These are phyloP conservation scores for Condylura cristata DNA, from an alignment of 2,113 vertebrate genomes.

Conservation along the genomic window DNA sequence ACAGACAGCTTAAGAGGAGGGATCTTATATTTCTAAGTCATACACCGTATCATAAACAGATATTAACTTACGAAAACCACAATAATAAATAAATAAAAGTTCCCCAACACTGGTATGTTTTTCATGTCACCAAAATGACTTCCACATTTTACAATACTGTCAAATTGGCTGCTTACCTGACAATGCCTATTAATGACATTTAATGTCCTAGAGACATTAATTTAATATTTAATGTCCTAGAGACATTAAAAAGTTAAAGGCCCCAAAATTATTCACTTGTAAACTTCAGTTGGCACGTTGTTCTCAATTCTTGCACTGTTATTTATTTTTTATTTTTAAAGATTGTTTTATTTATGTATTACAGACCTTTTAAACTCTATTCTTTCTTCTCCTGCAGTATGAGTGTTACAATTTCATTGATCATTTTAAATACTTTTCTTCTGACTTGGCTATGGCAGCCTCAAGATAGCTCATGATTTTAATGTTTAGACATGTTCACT, in stretches of 20 bases:
- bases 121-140: background rate
- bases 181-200: too few species aligned
- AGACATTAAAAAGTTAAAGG: background rate
- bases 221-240: too few species aligned
- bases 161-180: background rate
- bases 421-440: background rate
- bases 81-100: background rate
- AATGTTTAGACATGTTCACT: background rate
- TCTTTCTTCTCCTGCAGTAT: background rate
- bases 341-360: too few species aligned
- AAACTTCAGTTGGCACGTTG: background rate
- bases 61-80: too few species aligned
- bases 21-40: too few species aligned
- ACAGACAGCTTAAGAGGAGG: too few species aligned
- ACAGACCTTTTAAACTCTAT: background rate
- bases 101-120: background rate
- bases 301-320: background rate
- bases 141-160: background rate
- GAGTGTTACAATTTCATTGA: background rate
- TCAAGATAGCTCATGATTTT: background rate
- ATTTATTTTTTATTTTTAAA: too few species aligned
- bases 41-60: too few species aligned
- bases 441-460: rapidly evolving
- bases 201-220: too few species aligned
- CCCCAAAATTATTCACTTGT: background rate